A percentile compares a stretch with the other conserved stretches of the same genome.
These are phyloP conservation scores for Arbacia lixula DNA, from an alignment of 53 echinoderm and acorn worm species.

Conservation along the genomic window DNA sequence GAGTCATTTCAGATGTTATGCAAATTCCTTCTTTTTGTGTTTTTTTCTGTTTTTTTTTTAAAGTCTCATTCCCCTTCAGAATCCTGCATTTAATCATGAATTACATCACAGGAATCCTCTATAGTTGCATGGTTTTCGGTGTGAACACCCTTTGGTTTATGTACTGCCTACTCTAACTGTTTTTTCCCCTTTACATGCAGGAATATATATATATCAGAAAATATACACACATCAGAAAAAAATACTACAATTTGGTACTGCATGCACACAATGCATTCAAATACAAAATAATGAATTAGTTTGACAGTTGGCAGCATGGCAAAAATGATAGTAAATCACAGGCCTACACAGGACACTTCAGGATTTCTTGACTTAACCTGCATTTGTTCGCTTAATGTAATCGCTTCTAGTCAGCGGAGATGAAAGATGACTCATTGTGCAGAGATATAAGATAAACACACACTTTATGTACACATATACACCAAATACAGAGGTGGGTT, in stretches of 20 bases:
- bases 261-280: slow-evolving; percentile 49
- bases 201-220: slow-evolving; percentile 9
- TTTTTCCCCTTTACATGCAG: slow-evolving; percentile 24
- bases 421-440: slow-evolving; percentile 57
- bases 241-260: slow-evolving; percentile 30
- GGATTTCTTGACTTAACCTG: too few relatives aligned
- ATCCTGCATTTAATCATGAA: neutral
- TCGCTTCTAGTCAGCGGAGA: neutral
- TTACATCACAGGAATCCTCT: neutral
- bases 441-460: slow-evolving; percentile 24
- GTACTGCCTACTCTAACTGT: slow-evolving; percentile 43
- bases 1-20: slow-evolving; percentile 49
- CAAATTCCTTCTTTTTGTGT: slow-evolving; percentile 13
- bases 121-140: slow-evolving; percentile 34
- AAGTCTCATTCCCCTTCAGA: neutral
- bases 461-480: slow-evolving; percentile 47
- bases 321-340: slow-evolving; percentile 31
- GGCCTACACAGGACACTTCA: too few relatives aligned
- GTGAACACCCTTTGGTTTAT: slow-evolving; percentile 49
- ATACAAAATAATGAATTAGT: slow-evolving; percentile 10
- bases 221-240: slow-evolving; percentile 37
- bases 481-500: slow-evolving; percentile 34
- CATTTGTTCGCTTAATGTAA: too few relatives aligned
- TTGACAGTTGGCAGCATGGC: slow-evolving; percentile 29
- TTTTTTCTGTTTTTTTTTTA: slow-evolving; percentile 38